Evolutionary conservation across 2,888 invertebrate genomes (phyloP), one percentile per base, ranked within the genome.

Genomic region (Caprella mutica): DNA sequence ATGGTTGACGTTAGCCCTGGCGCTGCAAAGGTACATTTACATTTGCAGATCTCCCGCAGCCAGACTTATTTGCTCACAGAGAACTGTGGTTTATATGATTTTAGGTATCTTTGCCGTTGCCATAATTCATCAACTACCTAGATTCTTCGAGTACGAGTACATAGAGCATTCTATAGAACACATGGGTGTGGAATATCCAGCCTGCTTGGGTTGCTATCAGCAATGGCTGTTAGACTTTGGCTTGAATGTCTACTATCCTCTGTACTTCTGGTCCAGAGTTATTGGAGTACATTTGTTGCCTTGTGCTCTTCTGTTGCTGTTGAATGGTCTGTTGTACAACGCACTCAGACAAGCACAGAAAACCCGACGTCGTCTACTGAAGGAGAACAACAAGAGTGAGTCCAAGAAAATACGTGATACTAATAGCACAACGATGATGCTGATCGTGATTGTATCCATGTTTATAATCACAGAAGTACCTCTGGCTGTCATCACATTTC

Each of bases 1-100:
- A 63, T 93, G 92, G 92, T 75, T 93, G 68, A 93, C 93, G 0
- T 77, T 93, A 66, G 85, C 89, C 0, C 75, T 94, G 61, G 93
- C 93, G 0, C 85, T 87, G 19, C 94, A 94, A 74, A 78, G 93
- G 67, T 94, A 92, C 76, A 87, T 94, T 68, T 94, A 91, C 74
- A 92, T 94, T 1, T 93, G 92, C 70, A 91, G 92, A 72, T 89
- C 92, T 0, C 84, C 89, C 0, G 79, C 85, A 62, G 93, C 93
- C 0, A 79, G 88, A 59, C 84, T 84, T n/a, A 76, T 79, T 74
- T 81, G 80, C 70, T 80, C 78, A 21, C 74, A 77, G 64, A 80
- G 81, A 0, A 78, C 83, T 56, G 90, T 87, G 46, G 81, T 83
- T 70, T 84, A 83, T 66, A 86, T 84, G 67, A 83, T 90, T 30